These are phyloP conservation scores for Uropsilus gracilis DNA, from an alignment of 2,113 vertebrate species.

Conservation along the genomic window DNA sequence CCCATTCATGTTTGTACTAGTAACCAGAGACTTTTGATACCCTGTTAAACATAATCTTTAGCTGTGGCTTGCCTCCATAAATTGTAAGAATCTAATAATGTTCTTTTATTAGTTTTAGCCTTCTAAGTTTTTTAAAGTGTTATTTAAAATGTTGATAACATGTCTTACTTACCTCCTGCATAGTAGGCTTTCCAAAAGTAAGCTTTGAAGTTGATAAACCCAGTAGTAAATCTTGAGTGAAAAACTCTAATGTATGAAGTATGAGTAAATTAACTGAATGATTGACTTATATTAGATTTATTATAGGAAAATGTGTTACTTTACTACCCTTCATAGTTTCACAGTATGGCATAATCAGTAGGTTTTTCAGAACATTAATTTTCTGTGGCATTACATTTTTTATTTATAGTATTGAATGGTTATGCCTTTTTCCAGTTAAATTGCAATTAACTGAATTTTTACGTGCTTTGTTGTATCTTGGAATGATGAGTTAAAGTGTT, in stretches of 20 bases:
- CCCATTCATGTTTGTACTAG: background rate
- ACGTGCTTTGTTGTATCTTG: background rate
- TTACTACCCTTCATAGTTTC: background rate
- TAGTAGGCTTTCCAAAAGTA: background rate
- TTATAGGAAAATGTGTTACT: background rate
- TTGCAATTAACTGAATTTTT: background rate
- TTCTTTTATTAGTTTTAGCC: conserved; percentile 3
- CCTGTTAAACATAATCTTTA: conserved; percentile 1
- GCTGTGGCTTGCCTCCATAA: background rate
- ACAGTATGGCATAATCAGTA: background rate
- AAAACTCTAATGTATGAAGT: background rate
- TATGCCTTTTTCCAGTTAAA: background rate
- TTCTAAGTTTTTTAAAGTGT: background rate
- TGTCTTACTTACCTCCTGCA: background rate
- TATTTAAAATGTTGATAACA: background rate
- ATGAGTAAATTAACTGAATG: background rate
- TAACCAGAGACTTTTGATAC: background rate
- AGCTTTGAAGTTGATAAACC: conserved; percentile 1
- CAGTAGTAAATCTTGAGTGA: background rate
- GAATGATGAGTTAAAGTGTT: background rate
- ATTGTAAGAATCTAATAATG: background rate
- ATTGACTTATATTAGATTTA: conserved; percentile 2
- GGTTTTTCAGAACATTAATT: background rate
- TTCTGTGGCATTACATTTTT: background rate
- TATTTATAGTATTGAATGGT: background rate